Evolutionary conservation across 2,797 vertebrate genomes (phyloP).

Genomic region (Zalophus californianus): DNA sequence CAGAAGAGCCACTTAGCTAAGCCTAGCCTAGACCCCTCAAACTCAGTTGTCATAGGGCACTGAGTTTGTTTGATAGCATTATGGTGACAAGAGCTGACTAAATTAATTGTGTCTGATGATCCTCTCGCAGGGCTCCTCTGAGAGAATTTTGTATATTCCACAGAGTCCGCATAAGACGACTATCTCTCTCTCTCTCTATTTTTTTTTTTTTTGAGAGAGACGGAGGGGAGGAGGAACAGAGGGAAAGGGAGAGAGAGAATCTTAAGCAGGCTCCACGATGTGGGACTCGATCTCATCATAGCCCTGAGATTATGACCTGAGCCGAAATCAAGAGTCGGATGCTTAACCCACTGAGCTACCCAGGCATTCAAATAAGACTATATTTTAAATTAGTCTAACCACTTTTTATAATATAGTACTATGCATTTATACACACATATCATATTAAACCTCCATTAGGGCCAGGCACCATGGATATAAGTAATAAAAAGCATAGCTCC

Average conservation of each 20-base stretch:
- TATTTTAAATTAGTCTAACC: not conserved
- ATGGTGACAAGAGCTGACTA: not conserved
- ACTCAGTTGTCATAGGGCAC: not conserved
- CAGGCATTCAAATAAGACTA: not conserved
- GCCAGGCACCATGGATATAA: not conserved
- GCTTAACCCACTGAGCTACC: not conserved
- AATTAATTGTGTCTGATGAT: not conserved
- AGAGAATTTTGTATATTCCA: not conserved
- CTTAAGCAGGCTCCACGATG: not conserved
- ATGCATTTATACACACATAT: not conserved
- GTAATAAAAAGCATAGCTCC: not conserved
- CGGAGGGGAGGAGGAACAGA: not conserved
- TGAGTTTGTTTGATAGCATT: not conserved
- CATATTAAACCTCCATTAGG: not conserved
- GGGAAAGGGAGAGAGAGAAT: not conserved
- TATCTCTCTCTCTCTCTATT: too few relatives aligned
- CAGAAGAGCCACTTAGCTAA: too few relatives aligned
- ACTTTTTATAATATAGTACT: not conserved
- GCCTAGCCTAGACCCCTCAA: too few relatives aligned
- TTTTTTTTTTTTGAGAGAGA: not conserved
- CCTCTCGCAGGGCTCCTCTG: not conserved
- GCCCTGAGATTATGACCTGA: not conserved
- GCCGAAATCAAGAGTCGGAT: not conserved
- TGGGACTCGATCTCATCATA: not conserved
- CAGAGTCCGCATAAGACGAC: not conserved